These are phyloP conservation scores for Megalops cyprinoides DNA, from an alignment of 2,797 vertebrate genomes.

Conservation along the genomic window DNA sequence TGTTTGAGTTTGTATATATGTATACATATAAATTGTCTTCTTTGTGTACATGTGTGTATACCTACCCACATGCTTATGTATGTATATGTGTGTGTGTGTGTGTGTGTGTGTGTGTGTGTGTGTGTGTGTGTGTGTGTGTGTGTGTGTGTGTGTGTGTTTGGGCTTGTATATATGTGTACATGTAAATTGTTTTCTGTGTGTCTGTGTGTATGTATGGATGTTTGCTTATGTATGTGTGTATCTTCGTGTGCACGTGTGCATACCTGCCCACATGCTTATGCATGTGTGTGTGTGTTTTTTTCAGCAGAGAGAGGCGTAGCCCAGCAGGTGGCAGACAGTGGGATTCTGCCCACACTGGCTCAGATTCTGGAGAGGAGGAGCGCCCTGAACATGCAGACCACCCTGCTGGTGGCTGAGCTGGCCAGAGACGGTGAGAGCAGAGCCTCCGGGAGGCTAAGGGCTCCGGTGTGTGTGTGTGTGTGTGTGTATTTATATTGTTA, in stretches of 20 bases:
- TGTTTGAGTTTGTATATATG: background rate
- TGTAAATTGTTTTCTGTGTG: background rate
- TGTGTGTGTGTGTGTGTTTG: background rate
- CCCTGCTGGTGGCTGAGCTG: slow-evolving; percentile 81
- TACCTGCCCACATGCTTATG: background rate
- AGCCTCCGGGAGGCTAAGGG: background rate
- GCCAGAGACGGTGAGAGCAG: slow-evolving; percentile 77
- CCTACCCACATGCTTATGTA: background rate
- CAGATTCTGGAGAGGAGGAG: slow-evolving; percentile 76
- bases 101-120: slow-evolving; percentile 22
- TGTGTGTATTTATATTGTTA: background rate
- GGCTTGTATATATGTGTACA: background rate
- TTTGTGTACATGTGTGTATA: background rate
- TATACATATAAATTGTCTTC: background rate
- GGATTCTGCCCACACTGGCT: slow-evolving; percentile 77
- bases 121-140: too few species aligned
- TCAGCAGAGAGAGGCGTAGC: slow-evolving; percentile 75
- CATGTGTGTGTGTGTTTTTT: slow-evolving; percentile 28
- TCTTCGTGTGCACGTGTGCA: background rate
- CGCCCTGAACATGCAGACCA: slow-evolving; percentile 69
- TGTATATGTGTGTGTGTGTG: slow-evolving; percentile 23
- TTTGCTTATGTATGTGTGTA: background rate
- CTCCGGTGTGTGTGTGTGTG: background rate
- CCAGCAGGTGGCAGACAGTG: slow-evolving; percentile 74
- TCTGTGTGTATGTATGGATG: slow-evolving; percentile 1